These are phyloP conservation scores for Phaedon cochleariae DNA, from an alignment of 2,888 invertebrate genomes.

Conservation along the genomic window DNA sequence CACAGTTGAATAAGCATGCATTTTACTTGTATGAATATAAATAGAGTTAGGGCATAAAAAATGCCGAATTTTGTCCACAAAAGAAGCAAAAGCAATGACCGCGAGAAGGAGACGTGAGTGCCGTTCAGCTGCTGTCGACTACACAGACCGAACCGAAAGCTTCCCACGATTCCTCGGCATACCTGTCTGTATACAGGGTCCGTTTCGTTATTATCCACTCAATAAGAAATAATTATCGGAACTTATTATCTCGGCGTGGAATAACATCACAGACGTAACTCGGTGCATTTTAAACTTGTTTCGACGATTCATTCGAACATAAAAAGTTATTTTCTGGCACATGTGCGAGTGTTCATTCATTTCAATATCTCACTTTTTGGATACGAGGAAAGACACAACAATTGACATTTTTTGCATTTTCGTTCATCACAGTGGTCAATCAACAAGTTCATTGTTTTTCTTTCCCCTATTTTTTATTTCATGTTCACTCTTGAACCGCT, in stretches of 20 bases:
- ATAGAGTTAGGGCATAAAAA: constrained; percentile 48
- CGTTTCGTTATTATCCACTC: constrained; percentile 44
- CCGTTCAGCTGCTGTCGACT: constrained; percentile 58
- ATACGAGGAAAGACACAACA: neutral
- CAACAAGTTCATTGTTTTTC: too few relatives aligned
- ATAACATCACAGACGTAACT: constrained; percentile 23
- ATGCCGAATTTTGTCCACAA: constrained; percentile 59
- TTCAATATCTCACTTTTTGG: neutral
- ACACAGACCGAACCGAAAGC: constrained; percentile 56
- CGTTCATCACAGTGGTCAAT: too few relatives aligned
- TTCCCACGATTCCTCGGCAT: constrained; percentile 61
- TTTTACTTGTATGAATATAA: constrained; percentile 40
- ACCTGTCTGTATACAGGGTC: constrained; percentile 60
- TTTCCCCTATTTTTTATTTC: too few relatives aligned
- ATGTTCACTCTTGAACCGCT: too few relatives aligned
- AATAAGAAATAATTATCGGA: constrained; percentile 38
- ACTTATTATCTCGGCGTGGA: constrained; percentile 25
- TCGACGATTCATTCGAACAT: neutral
- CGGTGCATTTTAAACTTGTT: constrained; percentile 29
- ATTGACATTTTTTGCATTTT: too few relatives aligned
- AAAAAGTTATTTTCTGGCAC: neutral
- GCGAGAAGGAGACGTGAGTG: constrained; percentile 61
- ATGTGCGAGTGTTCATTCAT: neutral
- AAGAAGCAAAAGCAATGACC: constrained; percentile 59
- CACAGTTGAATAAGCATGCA: constrained; percentile 40